Evolutionary conservation across 2,797 vertebrate species (phyloP).

Genomic region (Sitta carolinensis): DNA sequence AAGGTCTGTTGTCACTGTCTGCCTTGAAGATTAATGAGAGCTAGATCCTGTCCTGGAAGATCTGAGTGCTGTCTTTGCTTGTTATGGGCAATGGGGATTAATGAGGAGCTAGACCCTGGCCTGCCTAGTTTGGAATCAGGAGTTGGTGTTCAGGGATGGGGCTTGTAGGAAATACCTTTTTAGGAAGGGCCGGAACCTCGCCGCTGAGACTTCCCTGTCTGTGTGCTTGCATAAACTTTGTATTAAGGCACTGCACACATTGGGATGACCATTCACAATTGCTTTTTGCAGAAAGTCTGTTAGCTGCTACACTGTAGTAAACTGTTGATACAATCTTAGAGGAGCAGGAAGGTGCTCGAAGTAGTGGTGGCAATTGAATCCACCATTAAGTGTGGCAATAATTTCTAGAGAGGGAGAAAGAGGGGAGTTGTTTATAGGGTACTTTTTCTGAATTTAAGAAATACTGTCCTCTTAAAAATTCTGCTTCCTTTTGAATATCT

Average conservation of each 20-base stretch:
- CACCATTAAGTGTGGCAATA: neutral
- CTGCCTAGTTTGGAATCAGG: neutral
- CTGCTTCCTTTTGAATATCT: neutral
- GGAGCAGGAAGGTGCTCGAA: neutral
- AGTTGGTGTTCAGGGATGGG: neutral
- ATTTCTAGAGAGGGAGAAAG: neutral
- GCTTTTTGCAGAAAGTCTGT: neutral
- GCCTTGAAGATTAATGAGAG: constrained; percentile 43
- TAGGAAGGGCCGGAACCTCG: constrained; percentile 1
- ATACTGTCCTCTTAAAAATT: neutral
- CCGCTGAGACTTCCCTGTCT: neutral
- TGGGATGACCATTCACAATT: neutral
- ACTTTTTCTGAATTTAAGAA: neutral
- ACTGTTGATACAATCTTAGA: neutral
- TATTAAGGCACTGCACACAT: neutral
- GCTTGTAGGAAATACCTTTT: neutral
- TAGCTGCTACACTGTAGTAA: neutral
- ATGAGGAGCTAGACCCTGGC: neutral
- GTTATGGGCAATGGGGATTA: constrained; percentile 5
- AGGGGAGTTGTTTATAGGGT: neutral
- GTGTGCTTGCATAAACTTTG: neutral
- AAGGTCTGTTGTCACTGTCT: constrained; percentile 47
- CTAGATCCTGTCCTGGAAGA: neutral
- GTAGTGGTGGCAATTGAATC: neutral
- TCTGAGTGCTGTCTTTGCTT: neutral